Evolutionary conservation across 2,797 vertebrate species (phyloP).

Genomic region (Ispidina picta): DNA sequence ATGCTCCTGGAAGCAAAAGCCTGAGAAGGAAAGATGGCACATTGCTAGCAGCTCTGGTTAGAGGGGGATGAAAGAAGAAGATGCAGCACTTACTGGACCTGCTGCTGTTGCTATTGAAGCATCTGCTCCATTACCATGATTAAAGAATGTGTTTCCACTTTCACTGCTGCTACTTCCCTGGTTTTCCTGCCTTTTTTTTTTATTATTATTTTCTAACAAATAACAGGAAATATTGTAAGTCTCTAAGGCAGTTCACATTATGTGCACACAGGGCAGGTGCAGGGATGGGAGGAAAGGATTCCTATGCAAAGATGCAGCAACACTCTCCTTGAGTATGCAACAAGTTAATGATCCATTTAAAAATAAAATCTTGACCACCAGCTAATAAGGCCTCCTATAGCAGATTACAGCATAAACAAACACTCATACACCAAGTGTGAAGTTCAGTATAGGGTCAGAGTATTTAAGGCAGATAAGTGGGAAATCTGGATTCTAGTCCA

Average conservation of each 20-base stretch:
- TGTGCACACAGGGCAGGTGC: not conserved
- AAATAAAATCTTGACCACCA: slow-evolving; percentile 73
- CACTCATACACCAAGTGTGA: slow-evolving; percentile 11
- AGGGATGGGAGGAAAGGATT: not conserved
- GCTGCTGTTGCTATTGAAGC: slow-evolving; percentile 67
- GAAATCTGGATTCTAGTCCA: slow-evolving; percentile 72
- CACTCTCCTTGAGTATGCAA: slow-evolving; percentile 9
- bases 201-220: not conserved
- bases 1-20: slow-evolving; percentile 66
- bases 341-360: slow-evolving; percentile 71
- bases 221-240: slow-evolving; percentile 16
- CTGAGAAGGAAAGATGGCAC: slow-evolving; percentile 63
- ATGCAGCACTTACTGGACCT: slow-evolving; percentile 59
- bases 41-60: slow-evolving; percentile 56
- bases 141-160: slow-evolving; percentile 46
- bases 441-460: not conserved
- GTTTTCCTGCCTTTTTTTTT: not conserved
- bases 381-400: slow-evolving; percentile 65
- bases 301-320: not conserved
- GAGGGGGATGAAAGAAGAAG: slow-evolving; percentile 50
- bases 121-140: slow-evolving; percentile 65
- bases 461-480: slow-evolving; percentile 64
- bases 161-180: slow-evolving; percentile 16
- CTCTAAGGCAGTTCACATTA: slow-evolving; percentile 29
- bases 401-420: slow-evolving; percentile 72